Base-by-base conservation (phyloP, 2,888 invertebrate genomes). In the Patella caerulea region DNA sequence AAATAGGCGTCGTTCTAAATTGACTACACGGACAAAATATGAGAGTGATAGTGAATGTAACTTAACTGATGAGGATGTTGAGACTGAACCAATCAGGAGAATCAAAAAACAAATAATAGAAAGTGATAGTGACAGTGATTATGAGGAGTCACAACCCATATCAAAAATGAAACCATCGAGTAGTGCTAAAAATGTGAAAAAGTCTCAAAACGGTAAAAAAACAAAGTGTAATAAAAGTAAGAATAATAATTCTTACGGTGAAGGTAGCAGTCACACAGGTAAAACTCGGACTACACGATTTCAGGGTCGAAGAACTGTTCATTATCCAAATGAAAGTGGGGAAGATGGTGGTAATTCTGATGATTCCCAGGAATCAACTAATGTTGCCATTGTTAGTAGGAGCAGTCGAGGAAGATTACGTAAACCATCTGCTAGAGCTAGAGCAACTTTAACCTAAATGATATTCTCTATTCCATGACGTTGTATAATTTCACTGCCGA, bases 391-490 rank as follows among this genome's bases (percentile, higher is more conserved):
- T 54, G 54, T 79, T 11, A 83, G 83, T 85, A 94, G 95, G 55
- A 96, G 95, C 90, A 96, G 96, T 86, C 94, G 97, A 75, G 97
- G 97, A 3, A 94, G 97, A 70, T 94, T 97, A 77, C 94, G 97
- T 75, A 95, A 95, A 91, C 94, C 96, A 86, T 96, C 96, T 52
- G 86, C 89, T 24, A 82, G 90, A 77, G 89, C 88, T 9, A 78
- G 86, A 74, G 89, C 87, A 17, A 86, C 76, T 77, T 71, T 83
- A 55, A 34, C 75, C 52, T 81, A 79, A 34, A 77, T 77, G n/a
- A 80, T 72, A 75, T 45, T n/a, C 3, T 53, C 54, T 12, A 1
- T 45, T 45, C 45, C 45, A 45, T 34, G 34, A 34, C 34, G 5
- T 34, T 34, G 34, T 34, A 34, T 34, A 4, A 34, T 34, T 34